These are phyloP conservation scores for Pygoscelis antarcticus DNA, from an alignment of 2,113 vertebrate genomes.

Conservation along the genomic window DNA sequence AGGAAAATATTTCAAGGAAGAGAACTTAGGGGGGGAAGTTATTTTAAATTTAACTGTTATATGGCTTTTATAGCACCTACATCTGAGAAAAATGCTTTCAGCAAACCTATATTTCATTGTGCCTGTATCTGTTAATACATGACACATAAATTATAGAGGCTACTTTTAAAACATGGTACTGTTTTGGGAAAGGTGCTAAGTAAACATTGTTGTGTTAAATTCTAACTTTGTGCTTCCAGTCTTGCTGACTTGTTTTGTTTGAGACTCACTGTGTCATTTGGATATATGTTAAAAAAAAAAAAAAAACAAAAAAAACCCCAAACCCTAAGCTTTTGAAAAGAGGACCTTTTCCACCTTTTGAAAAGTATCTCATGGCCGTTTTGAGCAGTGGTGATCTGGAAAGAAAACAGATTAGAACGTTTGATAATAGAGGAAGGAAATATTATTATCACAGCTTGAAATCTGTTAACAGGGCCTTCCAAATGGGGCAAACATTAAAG, in stretches of 20 bases:
- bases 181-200: neutral
- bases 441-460: conserved; percentile 76
- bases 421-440: conserved; percentile 78
- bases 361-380: conserved; percentile 51
- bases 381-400: conserved; percentile 55
- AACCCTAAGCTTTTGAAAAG: neutral
- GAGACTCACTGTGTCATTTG: neutral
- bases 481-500: conserved; percentile 71
- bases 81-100: neutral
- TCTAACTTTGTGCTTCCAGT: neutral
- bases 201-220: neutral
- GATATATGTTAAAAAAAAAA: neutral
- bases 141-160: neutral
- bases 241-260: neutral
- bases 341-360: conserved; percentile 47
- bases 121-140: neutral
- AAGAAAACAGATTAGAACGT: conserved; percentile 73
- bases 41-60: neutral
- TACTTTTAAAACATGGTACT: neutral
- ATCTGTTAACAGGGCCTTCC: conserved; percentile 74
- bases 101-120: neutral
- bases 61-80: neutral
- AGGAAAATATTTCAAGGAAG: neutral
- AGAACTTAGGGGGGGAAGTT: neutral
- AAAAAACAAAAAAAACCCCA: neutral